These are phyloP conservation scores for Lithophane semibrunnea DNA, from an alignment of 2,888 invertebrate species.

Conservation along the genomic window DNA sequence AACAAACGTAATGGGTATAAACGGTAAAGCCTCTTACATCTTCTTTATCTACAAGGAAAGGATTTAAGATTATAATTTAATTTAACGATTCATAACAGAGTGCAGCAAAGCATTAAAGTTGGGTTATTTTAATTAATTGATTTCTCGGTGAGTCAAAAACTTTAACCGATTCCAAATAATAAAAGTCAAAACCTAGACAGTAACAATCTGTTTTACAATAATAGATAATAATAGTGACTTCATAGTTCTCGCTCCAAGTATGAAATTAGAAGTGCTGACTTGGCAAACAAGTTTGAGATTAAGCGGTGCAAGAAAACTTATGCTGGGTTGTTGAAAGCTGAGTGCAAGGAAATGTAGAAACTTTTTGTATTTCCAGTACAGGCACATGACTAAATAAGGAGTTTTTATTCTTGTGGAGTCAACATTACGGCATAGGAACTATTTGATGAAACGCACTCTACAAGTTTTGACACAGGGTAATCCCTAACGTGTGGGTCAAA, in stretches of 20 bases:
- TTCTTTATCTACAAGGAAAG: no score
- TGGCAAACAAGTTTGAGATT: slow-evolving; percentile 52
- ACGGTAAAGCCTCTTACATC: no score
- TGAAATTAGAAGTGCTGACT: slow-evolving; percentile 51
- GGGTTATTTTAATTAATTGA: neutral
- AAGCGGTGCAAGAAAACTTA: slow-evolving; percentile 51
- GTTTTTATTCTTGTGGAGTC: no score
- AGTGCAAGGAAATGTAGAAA: slow-evolving; percentile 20
- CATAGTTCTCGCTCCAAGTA: slow-evolving; percentile 21
- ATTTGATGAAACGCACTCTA: no score
- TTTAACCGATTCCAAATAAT: neutral
- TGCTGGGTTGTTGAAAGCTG: slow-evolving; percentile 29
- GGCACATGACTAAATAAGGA: no score
- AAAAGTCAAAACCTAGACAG: neutral
- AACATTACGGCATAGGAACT: no score
- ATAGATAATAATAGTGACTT: slow-evolving; percentile 5
- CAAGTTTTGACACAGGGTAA: no score
- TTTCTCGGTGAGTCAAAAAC: neutral
- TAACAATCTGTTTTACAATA: slow-evolving; percentile 25
- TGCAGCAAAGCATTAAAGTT: neutral
- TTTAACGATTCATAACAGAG: no score
- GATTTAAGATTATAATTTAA: no score
- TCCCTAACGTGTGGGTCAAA: no score
- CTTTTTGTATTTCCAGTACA: slow-evolving; percentile 12
- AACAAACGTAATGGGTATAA: no score